A percentile compares a stretch with the other conserved stretches of the same genome.
Conservation (phyloP, 2,797 vertebrate species). For the Tangara arthus region DNA sequence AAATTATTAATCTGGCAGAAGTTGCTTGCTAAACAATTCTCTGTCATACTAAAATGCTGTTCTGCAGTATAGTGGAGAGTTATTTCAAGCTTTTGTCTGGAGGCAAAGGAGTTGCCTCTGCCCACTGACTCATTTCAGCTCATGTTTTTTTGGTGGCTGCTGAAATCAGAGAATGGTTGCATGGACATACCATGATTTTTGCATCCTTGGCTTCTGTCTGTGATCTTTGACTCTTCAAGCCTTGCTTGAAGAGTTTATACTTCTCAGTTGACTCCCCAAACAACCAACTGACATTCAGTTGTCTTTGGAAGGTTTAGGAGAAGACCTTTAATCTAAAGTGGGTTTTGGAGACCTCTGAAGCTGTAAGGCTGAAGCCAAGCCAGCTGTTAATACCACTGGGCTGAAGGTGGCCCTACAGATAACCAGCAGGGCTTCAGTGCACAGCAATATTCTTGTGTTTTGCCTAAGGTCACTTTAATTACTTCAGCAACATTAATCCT, state of each 20-base stretch:
- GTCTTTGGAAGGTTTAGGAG: not conserved
- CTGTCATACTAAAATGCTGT: not conserved
- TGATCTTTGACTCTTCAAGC: not conserved
- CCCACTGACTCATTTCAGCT: not conserved
- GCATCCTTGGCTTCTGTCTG: not conserved
- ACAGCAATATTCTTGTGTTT: not conserved
- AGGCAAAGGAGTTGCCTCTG: not conserved
- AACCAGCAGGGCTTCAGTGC: not conserved
- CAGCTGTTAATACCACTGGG: not conserved
- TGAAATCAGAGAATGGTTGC: not conserved
- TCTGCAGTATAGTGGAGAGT: not conserved
- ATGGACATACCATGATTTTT: not conserved
- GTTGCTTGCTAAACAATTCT: slow-evolving; percentile 26
- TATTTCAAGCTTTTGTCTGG: not conserved
- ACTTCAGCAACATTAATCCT: slow-evolving; percentile 52
- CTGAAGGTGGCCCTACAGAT: not conserved
- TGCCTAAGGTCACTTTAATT: slow-evolving; percentile 55
- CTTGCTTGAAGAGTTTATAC: not conserved
- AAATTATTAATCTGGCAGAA: slow-evolving; percentile 36
- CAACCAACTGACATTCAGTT: not conserved
- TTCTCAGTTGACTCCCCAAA: not conserved
- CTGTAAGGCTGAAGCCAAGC: not conserved
- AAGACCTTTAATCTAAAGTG: not conserved
- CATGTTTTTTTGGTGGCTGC: not conserved
- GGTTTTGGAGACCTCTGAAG: slow-evolving; percentile 24